Percentiles rank a stretch among this genome's conserved stretches.
Evolutionary conservation across 2,888 invertebrate species (phyloP).

Genomic region (Caenorhabditis becei): DNA sequence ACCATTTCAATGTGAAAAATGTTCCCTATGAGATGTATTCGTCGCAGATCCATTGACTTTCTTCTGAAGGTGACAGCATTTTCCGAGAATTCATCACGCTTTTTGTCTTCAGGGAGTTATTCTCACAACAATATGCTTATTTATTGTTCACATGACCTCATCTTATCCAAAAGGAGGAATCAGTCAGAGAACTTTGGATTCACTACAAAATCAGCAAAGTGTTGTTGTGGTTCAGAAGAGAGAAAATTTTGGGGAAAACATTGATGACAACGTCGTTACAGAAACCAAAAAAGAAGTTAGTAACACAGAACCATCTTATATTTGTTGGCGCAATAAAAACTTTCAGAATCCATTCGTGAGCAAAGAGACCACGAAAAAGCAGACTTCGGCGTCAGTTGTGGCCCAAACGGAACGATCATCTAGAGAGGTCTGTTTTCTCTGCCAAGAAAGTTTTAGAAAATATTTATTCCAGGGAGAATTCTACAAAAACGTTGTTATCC

Average conservation of each 20-base stretch:
- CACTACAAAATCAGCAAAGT: conserved; percentile 20
- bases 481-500: conserved; percentile 85
- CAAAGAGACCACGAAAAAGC: not conserved
- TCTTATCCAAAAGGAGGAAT: conserved; percentile 64
- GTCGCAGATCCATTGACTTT: conserved; percentile 52
- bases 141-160: conserved; percentile 61
- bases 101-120: conserved; percentile 38
- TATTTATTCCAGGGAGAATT: conserved; percentile 67
- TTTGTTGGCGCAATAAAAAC: not conserved
- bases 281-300: conserved; percentile 29
- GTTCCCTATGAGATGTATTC: conserved; percentile 57
- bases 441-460: not conserved
- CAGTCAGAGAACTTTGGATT: conserved; percentile 50
- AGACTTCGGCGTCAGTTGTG: not conserved
- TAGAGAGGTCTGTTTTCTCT: conserved; percentile 34
- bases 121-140: conserved; percentile 50
- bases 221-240: conserved; percentile 40
- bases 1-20: conserved; percentile 46
- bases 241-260: conserved; percentile 32
- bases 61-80: conserved; percentile 28
- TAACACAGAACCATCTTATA: no score
- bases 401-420: conserved; percentile 19
- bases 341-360: conserved; percentile 3
- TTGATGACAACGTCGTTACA: not conserved
- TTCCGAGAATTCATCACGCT: not conserved